Percentiles rank a stretch among this genome's conserved stretches.
Evolutionary conservation across 2,113 vertebrate species (phyloP).

Genomic region (Pteruthius melanotis): DNA sequence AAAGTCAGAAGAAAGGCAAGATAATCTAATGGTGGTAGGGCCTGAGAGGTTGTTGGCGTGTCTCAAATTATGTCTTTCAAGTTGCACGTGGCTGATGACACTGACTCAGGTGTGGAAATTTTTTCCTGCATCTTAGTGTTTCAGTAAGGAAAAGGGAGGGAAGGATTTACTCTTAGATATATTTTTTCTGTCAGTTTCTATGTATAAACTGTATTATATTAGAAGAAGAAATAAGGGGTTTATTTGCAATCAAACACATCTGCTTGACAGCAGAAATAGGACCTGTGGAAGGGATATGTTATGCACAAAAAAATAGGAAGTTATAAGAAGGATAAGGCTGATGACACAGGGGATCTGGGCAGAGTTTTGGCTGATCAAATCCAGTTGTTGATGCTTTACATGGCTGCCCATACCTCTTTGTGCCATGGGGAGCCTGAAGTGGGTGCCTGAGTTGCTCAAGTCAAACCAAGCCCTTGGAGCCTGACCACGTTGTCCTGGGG

Average conservation of each 20-base stretch:
- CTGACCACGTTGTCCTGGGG: fast-evolving
- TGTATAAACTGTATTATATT: too few species aligned
- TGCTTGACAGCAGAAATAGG: not conserved
- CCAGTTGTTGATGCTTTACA: fast-evolving
- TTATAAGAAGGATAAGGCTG: not conserved
- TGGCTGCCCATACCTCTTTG: not conserved
- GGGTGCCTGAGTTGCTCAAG: not conserved
- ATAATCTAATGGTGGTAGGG: not conserved
- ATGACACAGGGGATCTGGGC: not conserved
- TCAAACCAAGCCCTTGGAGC: not conserved
- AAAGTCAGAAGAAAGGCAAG: not conserved
- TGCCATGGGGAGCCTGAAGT: not conserved
- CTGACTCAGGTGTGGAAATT: not conserved
- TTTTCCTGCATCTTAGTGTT: not conserved
- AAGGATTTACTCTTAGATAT: not conserved
- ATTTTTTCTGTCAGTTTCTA: not conserved
- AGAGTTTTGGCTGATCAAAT: not conserved
- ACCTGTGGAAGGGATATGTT: not conserved
- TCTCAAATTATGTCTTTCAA: not conserved
- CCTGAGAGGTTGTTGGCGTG: not conserved
- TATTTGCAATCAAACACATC: not conserved
- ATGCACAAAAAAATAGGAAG: not conserved
- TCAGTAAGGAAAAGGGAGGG: not conserved
- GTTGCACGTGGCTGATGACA: not conserved
- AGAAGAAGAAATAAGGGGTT: not conserved